phyloP scores from a whole-genome alignment of 2,888 invertebrate genomes.

The Cyclophora punctaria region DNA sequence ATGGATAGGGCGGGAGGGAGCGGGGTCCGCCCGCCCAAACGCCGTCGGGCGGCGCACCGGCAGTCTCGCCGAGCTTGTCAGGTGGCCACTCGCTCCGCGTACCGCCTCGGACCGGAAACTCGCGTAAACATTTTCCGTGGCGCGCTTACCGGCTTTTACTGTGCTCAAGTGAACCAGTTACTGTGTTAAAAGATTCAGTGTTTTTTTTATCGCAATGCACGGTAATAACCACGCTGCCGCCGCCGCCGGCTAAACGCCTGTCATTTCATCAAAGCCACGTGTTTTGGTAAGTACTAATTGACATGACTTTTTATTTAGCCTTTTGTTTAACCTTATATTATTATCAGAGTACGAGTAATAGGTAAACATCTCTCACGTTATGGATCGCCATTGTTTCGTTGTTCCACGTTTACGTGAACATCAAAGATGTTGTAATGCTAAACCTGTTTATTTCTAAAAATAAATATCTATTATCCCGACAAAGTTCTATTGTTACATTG shows the following conservation, averaged over 20 bases:
- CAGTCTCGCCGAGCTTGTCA: slow-evolving; percentile 18
- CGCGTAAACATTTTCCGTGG: slow-evolving; percentile 33
- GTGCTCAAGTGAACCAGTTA: slow-evolving; percentile 12
- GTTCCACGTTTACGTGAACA: no score
- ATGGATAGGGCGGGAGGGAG: slow-evolving; percentile 44
- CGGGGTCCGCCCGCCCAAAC: slow-evolving; percentile 53
- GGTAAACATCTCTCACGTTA: no score
- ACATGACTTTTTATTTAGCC: no score
- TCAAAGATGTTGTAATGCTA: no score
- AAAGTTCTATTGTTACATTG: not conserved
- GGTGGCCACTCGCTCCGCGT: slow-evolving; percentile 23
- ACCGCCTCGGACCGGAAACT: slow-evolving; percentile 14
- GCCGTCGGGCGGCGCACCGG: slow-evolving; percentile 23
- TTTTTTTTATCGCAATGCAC: slow-evolving; percentile 40
- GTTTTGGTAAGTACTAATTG: slow-evolving; percentile 45
- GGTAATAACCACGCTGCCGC: slow-evolving; percentile 42
- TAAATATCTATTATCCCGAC: no score
- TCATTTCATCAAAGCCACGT: slow-evolving; percentile 36
- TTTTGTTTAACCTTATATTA: no score
- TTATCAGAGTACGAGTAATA: no score
- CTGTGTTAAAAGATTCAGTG: slow-evolving; percentile 14
- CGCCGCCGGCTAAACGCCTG: slow-evolving; percentile 48
- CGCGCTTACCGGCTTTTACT: slow-evolving; percentile 12
- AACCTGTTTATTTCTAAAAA: no score
- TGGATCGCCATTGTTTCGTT: no score